Evolutionary conservation across 2,113 vertebrate genomes (phyloP).

Genomic region (Strix uralensis): DNA sequence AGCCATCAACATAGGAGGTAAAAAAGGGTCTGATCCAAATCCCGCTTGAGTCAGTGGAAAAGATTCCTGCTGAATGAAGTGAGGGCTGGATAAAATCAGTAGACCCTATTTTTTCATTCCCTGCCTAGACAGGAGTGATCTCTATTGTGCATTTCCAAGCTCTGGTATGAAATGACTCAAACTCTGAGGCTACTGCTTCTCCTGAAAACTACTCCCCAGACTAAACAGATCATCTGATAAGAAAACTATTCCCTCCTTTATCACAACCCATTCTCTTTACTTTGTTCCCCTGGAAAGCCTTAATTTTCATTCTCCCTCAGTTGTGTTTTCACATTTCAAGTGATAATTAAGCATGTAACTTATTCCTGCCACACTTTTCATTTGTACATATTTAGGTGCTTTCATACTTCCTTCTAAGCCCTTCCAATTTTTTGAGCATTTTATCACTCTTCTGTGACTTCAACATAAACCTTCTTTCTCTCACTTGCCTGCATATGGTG

Average conservation of each 20-base stretch:
- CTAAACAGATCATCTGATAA: slow-evolving; percentile 12
- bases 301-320: background rate
- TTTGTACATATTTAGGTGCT: background rate
- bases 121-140: slow-evolving; percentile 15
- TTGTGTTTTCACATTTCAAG: background rate
- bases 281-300: background rate
- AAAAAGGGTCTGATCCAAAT: slow-evolving; percentile 33
- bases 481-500: background rate
- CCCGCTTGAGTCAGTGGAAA: slow-evolving; percentile 5
- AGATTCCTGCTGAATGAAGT: slow-evolving; percentile 36
- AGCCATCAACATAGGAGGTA: slow-evolving; percentile 11
- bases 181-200: background rate
- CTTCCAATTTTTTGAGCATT: background rate
- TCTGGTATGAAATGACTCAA: slow-evolving; percentile 22
- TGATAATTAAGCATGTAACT: background rate
- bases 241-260: background rate
- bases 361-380: background rate
- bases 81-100: slow-evolving; percentile 19
- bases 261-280: background rate
- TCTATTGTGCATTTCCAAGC: background rate
- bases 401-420: background rate
- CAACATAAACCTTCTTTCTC: background rate
- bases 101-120: slow-evolving; percentile 11
- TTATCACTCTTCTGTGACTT: background rate
- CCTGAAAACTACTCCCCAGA: background rate